Evolutionary conservation across 2,113 vertebrate genomes (phyloP).

Genomic region (Cairina moschata): DNA sequence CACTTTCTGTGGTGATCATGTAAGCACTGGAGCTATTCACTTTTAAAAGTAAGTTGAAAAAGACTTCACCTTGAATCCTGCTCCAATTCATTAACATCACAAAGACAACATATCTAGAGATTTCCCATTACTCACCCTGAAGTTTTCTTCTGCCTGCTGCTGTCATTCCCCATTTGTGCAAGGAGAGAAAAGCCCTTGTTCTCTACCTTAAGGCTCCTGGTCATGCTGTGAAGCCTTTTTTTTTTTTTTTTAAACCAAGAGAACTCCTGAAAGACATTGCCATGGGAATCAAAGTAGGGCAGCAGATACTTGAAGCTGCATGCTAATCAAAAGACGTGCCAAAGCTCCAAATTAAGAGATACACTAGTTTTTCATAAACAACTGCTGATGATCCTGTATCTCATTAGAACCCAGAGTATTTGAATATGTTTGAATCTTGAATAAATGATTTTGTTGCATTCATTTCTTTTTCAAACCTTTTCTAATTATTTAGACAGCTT

Average conservation of each 20-base stretch:
- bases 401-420: not conserved
- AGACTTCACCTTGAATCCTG: not conserved
- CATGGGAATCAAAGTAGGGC: conserved; percentile 10
- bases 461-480: not conserved
- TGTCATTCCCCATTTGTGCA: not conserved
- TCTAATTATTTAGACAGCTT: not conserved
- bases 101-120: not conserved
- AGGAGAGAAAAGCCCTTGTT: not conserved
- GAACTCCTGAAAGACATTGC: not conserved
- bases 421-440: not conserved
- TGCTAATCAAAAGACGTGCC: not conserved
- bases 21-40: not conserved
- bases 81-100: not conserved
- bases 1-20: not conserved
- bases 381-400: not conserved
- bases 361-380: not conserved
- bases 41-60: not conserved
- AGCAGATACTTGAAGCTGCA: not conserved
- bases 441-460: not conserved
- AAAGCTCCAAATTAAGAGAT: not conserved
- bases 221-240: not conserved
- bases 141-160: not conserved
- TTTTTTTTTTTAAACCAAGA: not conserved
- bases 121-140: not conserved
- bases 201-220: not conserved